Conservation (phyloP, 2,113 vertebrate genomes). For the Apeltes quadracus region DNA sequence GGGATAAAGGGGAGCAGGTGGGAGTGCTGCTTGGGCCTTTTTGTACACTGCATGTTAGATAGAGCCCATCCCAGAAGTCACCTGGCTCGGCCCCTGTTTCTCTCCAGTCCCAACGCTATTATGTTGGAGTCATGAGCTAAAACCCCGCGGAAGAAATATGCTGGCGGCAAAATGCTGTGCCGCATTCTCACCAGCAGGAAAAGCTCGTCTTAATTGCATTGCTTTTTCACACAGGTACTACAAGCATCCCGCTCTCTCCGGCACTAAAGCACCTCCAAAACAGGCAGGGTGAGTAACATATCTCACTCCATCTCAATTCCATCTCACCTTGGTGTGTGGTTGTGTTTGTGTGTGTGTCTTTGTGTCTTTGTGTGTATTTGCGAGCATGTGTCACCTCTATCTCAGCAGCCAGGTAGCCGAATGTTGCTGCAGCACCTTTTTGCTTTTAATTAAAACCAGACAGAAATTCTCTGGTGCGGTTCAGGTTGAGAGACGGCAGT, state of each 20-base stretch:
- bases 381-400: conserved; percentile 35
- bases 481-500: conserved; percentile 66
- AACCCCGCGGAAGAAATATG: conserved; percentile 60
- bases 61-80: conserved; percentile 57
- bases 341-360: conserved; percentile 36
- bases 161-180: conserved; percentile 75
- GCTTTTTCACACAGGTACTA: conserved; percentile 85
- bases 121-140: conserved; percentile 69
- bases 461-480: conserved; percentile 56
- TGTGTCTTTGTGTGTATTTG: conserved; percentile 39
- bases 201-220: conserved; percentile 83
- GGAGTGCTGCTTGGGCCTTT: conserved; percentile 47
- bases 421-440: conserved; percentile 42
- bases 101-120: conserved; percentile 68
- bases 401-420: conserved; percentile 49
- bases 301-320: conserved; percentile 26
- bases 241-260: conserved; percentile 84
- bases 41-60: conserved; percentile 40
- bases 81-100: conserved; percentile 57
- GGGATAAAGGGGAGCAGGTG: conserved; percentile 48
- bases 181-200: conserved; percentile 81
- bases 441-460: conserved; percentile 69
- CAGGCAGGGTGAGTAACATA: conserved; percentile 85
- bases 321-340: conserved; percentile 46
- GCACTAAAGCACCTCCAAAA: conserved; percentile 86